Base-by-base conservation (phyloP, 2,797 vertebrate species). In the Acanthornis magna region DNA sequence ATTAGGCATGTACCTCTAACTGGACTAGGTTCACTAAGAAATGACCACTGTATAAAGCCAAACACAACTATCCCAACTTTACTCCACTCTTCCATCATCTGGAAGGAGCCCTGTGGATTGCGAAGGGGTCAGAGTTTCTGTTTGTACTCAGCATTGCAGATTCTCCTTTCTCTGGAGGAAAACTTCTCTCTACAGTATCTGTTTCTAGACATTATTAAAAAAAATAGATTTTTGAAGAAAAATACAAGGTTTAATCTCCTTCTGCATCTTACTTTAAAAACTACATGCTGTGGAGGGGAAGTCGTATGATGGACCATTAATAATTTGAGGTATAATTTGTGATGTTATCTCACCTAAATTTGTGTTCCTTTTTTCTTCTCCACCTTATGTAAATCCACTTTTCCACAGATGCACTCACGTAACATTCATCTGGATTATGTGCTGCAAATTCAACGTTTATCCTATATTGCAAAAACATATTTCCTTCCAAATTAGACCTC, bases 381-480 rank as follows among this genome's bases (percentile, higher is more conserved):
- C 12, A 36, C 29, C 3, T 74, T 34, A 67, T 40, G 21, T 16
- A 87, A 92, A 76, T 67, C 12, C 26, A 50, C 21, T 65, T 66
- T 74, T 11, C 8, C 61, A 76, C 26, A 85, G 63, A 79, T 47
- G 16, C 17, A 68, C 11, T 91, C 42, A 83, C 48, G 50, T 26
- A 92, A 68, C 50, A 62, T 67, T 85, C 21, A 91, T 77, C 23
- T 67, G 34, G 40, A 76, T 72, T 67, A 47, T 68, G 13, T 40
- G 27, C 61, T 68, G 13, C 61, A 84, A 78, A 75, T 81, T 81
- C 40, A 72, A 43, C 84, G 91, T 80, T 86, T 75, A 43, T 12
- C 10, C 2, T 17, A 5, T 34, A 47, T 32, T 50, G 13, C 11
- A 72, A 51, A 68, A 50, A 36, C 14, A 7, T 20, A 3, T 14